Percentiles rank a stretch among this genome's conserved stretches.
These are phyloP conservation scores for Diprion similis DNA, from an alignment of 1,140 invertebrate genomes.

Conservation along the genomic window DNA sequence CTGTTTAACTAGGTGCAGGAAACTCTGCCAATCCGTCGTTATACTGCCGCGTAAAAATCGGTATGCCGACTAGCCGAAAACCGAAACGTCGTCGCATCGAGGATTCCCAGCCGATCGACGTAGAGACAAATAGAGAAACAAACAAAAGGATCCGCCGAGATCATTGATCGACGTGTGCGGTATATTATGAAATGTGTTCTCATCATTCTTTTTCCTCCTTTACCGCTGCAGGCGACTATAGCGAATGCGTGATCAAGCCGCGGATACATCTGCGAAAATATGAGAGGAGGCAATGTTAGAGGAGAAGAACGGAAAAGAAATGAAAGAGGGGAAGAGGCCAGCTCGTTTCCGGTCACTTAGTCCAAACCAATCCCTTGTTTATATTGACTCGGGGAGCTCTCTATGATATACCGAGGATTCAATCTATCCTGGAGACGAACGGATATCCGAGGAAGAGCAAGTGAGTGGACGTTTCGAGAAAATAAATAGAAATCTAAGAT, in stretches of 20 bases:
- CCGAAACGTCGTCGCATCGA: no score
- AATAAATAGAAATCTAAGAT: slow-evolving; percentile 2
- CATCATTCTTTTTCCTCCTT: no score
- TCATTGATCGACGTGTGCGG: no score
- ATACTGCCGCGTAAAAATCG: slow-evolving; percentile 2
- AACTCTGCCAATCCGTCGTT: neutral
- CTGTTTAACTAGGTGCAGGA: no score
- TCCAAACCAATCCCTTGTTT: slow-evolving; percentile 5
- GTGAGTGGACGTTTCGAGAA: neutral
- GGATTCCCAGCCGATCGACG: no score
- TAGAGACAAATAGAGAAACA: neutral
- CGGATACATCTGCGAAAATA: no score
- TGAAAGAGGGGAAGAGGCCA: neutral
- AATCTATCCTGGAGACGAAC: neutral
- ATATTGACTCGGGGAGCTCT: neutral
- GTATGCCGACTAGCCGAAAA: neutral
- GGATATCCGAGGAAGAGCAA: neutral
- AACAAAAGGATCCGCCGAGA: neutral
- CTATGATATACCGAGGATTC: neutral
- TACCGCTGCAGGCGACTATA: no score
- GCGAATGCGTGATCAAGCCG: no score
- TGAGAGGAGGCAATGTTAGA: no score
- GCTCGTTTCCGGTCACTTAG: neutral
- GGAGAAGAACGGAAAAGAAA: neutral
- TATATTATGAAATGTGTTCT: no score